These are phyloP conservation scores for Gambusia affinis DNA, from an alignment of 2,113 vertebrate genomes.

Conservation along the genomic window DNA sequence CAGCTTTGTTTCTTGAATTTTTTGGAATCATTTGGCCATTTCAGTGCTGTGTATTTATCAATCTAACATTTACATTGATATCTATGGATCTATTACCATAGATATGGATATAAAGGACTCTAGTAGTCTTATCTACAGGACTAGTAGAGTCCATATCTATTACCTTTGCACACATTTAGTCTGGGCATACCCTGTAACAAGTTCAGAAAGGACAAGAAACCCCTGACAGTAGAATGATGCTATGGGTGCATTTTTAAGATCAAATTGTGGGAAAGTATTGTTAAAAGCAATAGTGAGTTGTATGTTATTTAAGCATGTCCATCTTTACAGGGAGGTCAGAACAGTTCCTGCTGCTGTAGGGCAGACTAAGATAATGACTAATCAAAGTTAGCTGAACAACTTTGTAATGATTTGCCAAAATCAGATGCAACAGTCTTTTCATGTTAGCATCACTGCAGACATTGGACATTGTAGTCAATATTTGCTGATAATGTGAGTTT, in stretches of 20 bases:
- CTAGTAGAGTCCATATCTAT: background rate
- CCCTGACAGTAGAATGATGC: too few species aligned
- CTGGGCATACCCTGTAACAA: background rate
- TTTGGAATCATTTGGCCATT: background rate
- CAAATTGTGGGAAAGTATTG: background rate
- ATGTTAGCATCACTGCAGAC: too few species aligned
- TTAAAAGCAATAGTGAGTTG: background rate
- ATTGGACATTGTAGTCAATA: background rate
- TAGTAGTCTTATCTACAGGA: too few species aligned
- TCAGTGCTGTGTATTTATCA: background rate
- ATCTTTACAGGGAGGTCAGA: too few species aligned
- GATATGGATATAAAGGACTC: too few species aligned
- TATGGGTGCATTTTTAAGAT: background rate
- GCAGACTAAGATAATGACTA: slow-evolving; percentile 22
- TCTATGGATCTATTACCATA: background rate
- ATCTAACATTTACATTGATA: slow-evolving; percentile 39
- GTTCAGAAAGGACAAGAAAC: background rate
- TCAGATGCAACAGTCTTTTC: background rate
- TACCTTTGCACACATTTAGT: background rate
- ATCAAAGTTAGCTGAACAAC: background rate
- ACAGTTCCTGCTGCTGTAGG: too few species aligned
- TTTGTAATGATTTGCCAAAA: background rate
- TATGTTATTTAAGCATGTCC: too few species aligned
- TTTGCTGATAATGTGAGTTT: background rate
- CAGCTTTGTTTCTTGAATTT: background rate